Conservation (phyloP, 1,140 invertebrate genomes). For the Orius insidiosus region DNA sequence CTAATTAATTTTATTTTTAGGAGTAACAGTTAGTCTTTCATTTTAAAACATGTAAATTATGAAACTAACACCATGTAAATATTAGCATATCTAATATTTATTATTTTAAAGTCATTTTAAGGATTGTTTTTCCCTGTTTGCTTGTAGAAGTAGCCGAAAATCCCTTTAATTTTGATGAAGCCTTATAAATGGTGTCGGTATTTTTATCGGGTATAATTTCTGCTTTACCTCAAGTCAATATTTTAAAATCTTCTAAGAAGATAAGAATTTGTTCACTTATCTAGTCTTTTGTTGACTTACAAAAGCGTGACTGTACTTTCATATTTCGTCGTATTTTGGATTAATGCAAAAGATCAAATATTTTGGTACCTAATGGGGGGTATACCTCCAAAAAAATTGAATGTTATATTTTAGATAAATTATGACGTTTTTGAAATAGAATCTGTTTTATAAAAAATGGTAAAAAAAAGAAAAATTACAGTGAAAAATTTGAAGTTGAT, state of each 20-base stretch:
- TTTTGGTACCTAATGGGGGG: too few relatives aligned
- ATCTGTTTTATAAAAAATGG: too few relatives aligned
- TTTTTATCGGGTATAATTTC: slow-evolving; percentile 1
- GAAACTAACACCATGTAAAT: background rate
- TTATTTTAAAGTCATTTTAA: slow-evolving; percentile 3
- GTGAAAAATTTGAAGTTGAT: too few relatives aligned
- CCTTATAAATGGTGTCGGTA: background rate
- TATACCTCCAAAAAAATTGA: too few relatives aligned
- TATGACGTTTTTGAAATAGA: too few relatives aligned
- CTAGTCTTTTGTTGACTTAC: slow-evolving; percentile 2
- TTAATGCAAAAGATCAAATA: too few relatives aligned
- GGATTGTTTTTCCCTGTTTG: slow-evolving; percentile 1
- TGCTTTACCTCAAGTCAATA: background rate
- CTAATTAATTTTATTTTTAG: background rate
- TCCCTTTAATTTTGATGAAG: background rate
- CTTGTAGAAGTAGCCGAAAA: background rate
- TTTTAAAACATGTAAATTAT: slow-evolving; percentile 1
- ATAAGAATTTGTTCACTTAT: background rate
- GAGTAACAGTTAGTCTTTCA: slow-evolving; percentile 3
- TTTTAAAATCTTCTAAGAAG: background rate
- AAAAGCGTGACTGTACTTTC: background rate
- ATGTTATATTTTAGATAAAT: too few relatives aligned
- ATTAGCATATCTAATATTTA: slow-evolving; percentile 8
- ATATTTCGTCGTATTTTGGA: too few relatives aligned
- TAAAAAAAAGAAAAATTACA: too few relatives aligned